phyloP scores from a whole-genome alignment of 2,797 vertebrate species.

The Brachyrhaphis roseni region DNA sequence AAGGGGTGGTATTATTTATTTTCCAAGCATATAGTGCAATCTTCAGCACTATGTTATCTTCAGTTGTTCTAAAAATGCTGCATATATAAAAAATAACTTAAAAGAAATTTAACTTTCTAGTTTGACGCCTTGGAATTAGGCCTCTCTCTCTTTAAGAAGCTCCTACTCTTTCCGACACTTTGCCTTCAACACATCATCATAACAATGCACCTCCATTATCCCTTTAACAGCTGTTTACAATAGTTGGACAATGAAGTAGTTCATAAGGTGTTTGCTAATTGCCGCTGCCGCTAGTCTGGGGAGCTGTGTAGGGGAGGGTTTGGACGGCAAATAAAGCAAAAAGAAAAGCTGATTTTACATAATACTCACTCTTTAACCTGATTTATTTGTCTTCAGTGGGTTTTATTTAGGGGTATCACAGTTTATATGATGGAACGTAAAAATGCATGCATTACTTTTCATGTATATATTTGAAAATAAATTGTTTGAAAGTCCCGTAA shows the following conservation, averaged over 20 bases:
- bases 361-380: background rate
- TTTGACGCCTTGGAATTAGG: background rate
- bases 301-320: background rate
- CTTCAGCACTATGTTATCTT: background rate
- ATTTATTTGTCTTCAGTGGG: background rate
- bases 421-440: background rate
- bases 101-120: background rate
- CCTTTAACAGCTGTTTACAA: background rate
- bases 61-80: background rate
- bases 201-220: background rate
- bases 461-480: background rate
- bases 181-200: background rate
- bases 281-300: background rate
- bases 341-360: background rate
- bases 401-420: background rate
- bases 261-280: background rate
- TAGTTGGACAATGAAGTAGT: background rate
- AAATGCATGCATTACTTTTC: background rate
- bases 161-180: background rate
- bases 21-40: background rate
- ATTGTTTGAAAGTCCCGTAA: background rate
- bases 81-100: background rate
- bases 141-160: background rate
- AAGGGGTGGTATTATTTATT: background rate
- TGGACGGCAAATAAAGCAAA: background rate